Percentiles rank a stretch among this genome's conserved stretches.
These are phyloP conservation scores for Tetraodon nigroviridis DNA, from an alignment of 2,113 vertebrate species.

Conservation along the genomic window DNA sequence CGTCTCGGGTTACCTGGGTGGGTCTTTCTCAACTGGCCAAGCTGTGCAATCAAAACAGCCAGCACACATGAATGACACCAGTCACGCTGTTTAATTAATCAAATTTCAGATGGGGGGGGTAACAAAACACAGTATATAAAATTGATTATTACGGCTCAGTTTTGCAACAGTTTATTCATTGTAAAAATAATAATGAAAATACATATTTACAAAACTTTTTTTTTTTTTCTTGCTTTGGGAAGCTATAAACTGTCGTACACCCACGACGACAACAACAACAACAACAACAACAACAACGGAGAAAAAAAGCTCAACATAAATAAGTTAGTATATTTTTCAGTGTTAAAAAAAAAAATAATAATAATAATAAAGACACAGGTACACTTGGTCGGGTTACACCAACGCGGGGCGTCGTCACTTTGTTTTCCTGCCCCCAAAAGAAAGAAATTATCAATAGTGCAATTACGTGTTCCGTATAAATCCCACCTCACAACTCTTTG, in stretches of 20 bases:
- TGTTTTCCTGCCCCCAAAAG: slow-evolving; percentile 48
- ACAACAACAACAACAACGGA: slow-evolving; percentile 22
- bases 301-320: slow-evolving; percentile 88
- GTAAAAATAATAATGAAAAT: slow-evolving; percentile 78
- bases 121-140: slow-evolving; percentile 70
- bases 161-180: slow-evolving; percentile 89
- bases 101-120: slow-evolving; percentile 55
- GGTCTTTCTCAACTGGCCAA: not conserved
- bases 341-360: slow-evolving; percentile 85
- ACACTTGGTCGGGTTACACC: slow-evolving; percentile 85
- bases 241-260: slow-evolving; percentile 71
- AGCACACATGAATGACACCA: slow-evolving; percentile 25
- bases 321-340: slow-evolving; percentile 99
- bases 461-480: slow-evolving; percentile 74
- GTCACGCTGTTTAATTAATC: slow-evolving; percentile 41
- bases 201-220: slow-evolving; percentile 86
- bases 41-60: slow-evolving; percentile 24
- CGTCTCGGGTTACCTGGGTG: not conserved
- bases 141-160: slow-evolving; percentile 89
- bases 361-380: slow-evolving; percentile 78
- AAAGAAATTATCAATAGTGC: slow-evolving; percentile 66
- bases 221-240: slow-evolving; percentile 90
- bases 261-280: slow-evolving; percentile 56
- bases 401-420: slow-evolving; percentile 76
- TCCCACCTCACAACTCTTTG: slow-evolving; percentile 63